Evolutionary conservation across 2,888 invertebrate species (phyloP).

Genomic region (Drosophila silvestris): DNA sequence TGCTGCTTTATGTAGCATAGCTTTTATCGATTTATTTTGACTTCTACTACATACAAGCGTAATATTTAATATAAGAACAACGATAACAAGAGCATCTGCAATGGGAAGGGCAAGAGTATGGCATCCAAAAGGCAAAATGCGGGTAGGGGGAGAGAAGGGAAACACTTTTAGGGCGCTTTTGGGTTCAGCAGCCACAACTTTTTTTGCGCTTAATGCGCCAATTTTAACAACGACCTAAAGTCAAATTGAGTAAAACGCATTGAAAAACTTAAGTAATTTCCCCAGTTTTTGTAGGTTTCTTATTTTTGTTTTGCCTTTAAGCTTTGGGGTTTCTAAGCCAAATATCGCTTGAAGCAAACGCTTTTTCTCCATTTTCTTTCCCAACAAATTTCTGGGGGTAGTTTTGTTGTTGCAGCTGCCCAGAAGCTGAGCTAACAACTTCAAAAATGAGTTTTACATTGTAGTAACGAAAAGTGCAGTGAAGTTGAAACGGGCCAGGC

Average conservation of each 20-base stretch:
- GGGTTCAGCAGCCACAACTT: slow-evolving; percentile 54
- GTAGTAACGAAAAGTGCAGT: slow-evolving; percentile 59
- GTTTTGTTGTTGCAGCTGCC: slow-evolving; percentile 66
- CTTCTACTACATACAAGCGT: slow-evolving; percentile 66
- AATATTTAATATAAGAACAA: slow-evolving; percentile 73
- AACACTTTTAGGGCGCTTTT: slow-evolving; percentile 67
- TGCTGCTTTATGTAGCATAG: slow-evolving; percentile 61
- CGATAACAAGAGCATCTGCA: slow-evolving; percentile 59
- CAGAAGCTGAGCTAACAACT: slow-evolving; percentile 35
- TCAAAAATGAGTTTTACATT: slow-evolving; percentile 54
- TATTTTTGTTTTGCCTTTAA: slow-evolving; percentile 11
- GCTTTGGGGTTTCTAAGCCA: slow-evolving; percentile 47
- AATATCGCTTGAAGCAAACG: slow-evolving; percentile 50
- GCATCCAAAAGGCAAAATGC: not conserved
- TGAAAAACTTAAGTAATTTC: slow-evolving; percentile 78
- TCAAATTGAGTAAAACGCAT: slow-evolving; percentile 79
- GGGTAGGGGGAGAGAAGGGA: not conserved
- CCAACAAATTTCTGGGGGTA: slow-evolving; percentile 10
- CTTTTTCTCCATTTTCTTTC: slow-evolving; percentile 28
- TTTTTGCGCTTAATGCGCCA: slow-evolving; percentile 73
- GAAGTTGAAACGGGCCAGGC: slow-evolving; percentile 55
- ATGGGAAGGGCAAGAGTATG: not conserved
- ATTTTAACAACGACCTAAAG: slow-evolving; percentile 75
- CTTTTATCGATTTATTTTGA: slow-evolving; percentile 81
- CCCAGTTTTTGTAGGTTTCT: slow-evolving; percentile 38